Conservation (phyloP, 2,113 vertebrate species). For the Diglossa brunneiventris region DNA sequence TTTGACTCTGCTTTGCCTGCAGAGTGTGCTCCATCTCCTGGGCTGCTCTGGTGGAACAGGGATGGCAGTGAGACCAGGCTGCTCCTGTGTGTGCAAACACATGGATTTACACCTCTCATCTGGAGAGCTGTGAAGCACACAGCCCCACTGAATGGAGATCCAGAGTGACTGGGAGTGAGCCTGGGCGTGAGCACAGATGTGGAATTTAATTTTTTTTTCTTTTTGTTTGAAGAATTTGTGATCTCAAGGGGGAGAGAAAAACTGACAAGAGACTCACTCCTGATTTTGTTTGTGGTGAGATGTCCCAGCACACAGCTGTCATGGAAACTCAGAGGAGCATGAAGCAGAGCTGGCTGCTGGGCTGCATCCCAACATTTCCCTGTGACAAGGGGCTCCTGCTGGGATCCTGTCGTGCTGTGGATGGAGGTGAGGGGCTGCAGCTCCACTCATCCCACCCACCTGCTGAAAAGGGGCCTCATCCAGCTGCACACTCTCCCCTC, state of each 20-base stretch:
- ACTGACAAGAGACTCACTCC: neutral
- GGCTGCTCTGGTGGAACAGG: rapidly evolving
- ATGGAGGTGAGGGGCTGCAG: neutral
- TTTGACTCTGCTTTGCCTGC: neutral
- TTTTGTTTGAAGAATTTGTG: neutral
- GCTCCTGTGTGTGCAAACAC: neutral
- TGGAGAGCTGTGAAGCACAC: neutral
- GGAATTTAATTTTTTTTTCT: neutral
- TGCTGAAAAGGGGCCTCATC: rapidly evolving
- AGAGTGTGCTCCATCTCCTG: rapidly evolving
- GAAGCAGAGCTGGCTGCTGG: neutral
- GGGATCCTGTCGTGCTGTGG: neutral
- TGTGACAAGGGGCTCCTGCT: rapidly evolving
- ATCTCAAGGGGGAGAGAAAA: neutral
- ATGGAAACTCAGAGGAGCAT: neutral
- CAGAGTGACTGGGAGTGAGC: neutral
- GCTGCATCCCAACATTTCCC: neutral
- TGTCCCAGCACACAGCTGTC: neutral
- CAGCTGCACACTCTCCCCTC: neutral
- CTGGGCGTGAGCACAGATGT: neutral
- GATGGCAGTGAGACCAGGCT: neutral
- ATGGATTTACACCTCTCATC: neutral
- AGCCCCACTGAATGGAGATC: neutral
- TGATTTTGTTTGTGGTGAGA: neutral
- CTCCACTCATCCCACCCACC: neutral